Percentiles rank a stretch among this genome's conserved stretches.
phyloP scores from a whole-genome alignment of 2,113 vertebrate genomes.

The Gadus chalcogrammus region DNA sequence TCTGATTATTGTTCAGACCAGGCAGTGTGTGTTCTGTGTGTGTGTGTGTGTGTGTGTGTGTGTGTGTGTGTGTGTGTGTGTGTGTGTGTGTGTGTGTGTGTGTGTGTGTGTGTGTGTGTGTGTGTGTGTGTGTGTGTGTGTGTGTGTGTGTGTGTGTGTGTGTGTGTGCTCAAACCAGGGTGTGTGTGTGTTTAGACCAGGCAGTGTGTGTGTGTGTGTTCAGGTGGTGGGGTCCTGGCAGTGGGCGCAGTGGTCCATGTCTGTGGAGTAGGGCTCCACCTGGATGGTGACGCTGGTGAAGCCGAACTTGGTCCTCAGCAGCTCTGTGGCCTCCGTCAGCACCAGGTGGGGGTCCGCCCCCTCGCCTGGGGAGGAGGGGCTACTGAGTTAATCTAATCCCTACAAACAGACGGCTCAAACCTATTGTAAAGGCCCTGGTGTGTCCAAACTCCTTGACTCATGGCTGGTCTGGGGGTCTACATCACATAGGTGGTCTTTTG shows the following conservation, averaged over 20 bases:
- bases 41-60: too few species aligned
- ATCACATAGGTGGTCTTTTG: too few species aligned
- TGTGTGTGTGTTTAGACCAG: neutral
- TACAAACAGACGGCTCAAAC: too few species aligned
- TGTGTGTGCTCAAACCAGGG: neutral
- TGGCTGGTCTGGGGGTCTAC: too few species aligned
- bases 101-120: neutral
- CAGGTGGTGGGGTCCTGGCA: conserved; percentile 81
- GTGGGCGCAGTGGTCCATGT: conserved; percentile 79
- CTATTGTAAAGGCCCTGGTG: too few species aligned
- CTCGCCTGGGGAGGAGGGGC: conserved; percentile 68
- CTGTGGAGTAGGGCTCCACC: conserved; percentile 83
- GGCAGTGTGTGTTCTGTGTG: too few species aligned
- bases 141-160: too few species aligned
- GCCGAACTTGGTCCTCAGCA: conserved; percentile 83
- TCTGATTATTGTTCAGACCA: too few species aligned
- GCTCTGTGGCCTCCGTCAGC: conserved; percentile 80
- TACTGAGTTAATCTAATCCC: too few species aligned
- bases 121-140: too few species aligned
- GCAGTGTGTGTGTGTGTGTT: conserved; percentile 23
- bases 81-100: neutral
- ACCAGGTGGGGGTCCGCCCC: conserved; percentile 74
- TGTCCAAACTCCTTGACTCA: too few species aligned
- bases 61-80: neutral
- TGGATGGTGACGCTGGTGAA: conserved; percentile 88